phyloP scores from a whole-genome alignment of 2,888 invertebrate species.

The Nowickia ferox region DNA sequence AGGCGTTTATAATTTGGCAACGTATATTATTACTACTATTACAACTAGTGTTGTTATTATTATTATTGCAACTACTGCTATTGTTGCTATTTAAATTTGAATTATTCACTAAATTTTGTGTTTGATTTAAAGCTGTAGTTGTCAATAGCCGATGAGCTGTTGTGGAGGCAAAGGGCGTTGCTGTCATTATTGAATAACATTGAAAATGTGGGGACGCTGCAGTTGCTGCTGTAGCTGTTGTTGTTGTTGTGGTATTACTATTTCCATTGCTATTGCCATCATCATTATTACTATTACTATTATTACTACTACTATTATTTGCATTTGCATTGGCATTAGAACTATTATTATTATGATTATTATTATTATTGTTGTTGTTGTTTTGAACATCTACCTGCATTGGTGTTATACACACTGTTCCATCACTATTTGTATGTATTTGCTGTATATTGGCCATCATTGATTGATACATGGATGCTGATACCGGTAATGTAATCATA shows the following conservation, averaged over 20 bases:
- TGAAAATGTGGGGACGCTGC: conserved; percentile 71
- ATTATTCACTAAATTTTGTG: conserved; percentile 71
- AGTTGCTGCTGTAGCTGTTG: conserved; percentile 63
- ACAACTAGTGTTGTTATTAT: conserved; percentile 28
- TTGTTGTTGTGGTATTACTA: not conserved
- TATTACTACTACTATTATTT: conserved; percentile 38
- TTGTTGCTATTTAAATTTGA: conserved; percentile 70
- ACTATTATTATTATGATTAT: conserved; percentile 25
- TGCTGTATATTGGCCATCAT: conserved; percentile 95
- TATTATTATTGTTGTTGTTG: conserved; percentile 74
- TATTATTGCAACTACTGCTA: conserved; percentile 43
- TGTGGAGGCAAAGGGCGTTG: conserved; percentile 64
- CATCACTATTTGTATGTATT: conserved; percentile 89
- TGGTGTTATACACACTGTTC: conserved; percentile 92
- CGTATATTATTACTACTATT: conserved; percentile 72
- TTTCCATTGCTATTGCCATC: not conserved
- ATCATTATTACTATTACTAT: conserved; percentile 42
- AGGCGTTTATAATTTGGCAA: conserved; percentile 78
- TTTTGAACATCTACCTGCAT: conserved; percentile 88
- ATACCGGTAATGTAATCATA: conserved; percentile 97
- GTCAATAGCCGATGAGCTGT: conserved; percentile 70
- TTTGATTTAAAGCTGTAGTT: conserved; percentile 67
- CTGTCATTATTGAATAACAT: conserved; percentile 75
- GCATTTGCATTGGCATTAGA: conserved; percentile 30
- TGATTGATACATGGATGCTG: conserved; percentile 97